Evolutionary conservation across 2,797 vertebrate species (phyloP).

Genomic region (Squalus acanthias): DNA sequence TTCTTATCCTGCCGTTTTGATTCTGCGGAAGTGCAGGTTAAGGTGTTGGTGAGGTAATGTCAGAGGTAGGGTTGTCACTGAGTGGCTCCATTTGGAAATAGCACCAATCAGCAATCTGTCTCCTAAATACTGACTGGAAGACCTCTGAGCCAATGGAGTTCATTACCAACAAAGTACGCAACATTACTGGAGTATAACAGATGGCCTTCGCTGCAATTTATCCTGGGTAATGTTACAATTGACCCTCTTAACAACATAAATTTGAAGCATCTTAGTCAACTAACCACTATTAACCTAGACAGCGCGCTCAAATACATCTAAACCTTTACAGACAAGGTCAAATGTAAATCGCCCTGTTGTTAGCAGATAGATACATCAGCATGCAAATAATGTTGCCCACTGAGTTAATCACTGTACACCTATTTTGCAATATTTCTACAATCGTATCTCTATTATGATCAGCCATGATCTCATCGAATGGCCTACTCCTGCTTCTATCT

Average conservation of each 20-base stretch:
- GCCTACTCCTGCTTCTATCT: too few relatives aligned
- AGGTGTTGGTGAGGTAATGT: neutral
- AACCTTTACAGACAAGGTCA: neutral
- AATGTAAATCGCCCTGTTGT: neutral
- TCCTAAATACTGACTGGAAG: neutral
- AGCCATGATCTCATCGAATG: too few relatives aligned
- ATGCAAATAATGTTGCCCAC: neutral
- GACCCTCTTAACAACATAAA: constrained; percentile 25
- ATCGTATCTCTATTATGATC: neutral
- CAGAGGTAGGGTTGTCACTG: neutral
- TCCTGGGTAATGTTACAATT: neutral
- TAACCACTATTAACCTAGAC: constrained; percentile 12
- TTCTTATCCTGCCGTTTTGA: neutral
- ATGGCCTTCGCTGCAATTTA: constrained; percentile 17
- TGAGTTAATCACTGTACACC: neutral
- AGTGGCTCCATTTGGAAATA: neutral
- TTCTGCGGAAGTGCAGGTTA: neutral
- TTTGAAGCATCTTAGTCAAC: neutral
- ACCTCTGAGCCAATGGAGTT: neutral
- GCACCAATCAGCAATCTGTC: neutral
- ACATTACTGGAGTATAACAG: neutral
- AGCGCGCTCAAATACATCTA: neutral
- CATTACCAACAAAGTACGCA: neutral
- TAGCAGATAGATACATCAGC: neutral
- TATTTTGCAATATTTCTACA: neutral